Evolutionary conservation across 2,888 invertebrate species (phyloP).

Genomic region (Aspidiotus rigidus): DNA sequence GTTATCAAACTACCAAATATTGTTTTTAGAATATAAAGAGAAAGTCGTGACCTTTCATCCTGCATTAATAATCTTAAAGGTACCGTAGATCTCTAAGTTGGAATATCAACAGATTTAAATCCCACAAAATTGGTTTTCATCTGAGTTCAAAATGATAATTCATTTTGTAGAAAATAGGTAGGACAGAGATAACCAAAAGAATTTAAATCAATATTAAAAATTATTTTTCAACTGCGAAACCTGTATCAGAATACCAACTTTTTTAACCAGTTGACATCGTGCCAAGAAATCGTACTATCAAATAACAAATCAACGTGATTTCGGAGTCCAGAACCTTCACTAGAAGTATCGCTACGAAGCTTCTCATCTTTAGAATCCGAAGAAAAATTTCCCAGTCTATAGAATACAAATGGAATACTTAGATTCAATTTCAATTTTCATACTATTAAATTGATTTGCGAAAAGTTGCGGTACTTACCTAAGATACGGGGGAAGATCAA

Average conservation of each 20-base stretch:
- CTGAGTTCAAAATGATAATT: no score
- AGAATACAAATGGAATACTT: constrained; percentile 37
- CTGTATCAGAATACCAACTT: no score
- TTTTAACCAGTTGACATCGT: constrained; percentile 77
- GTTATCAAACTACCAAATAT: no score
- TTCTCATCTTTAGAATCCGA: constrained; percentile 34
- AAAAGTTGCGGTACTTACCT: constrained; percentile 46
- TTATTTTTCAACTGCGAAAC: constrained; percentile 37
- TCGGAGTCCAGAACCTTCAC: no score
- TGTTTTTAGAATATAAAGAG: no score
- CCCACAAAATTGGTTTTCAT: no score
- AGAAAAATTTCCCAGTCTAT: constrained; percentile 69
- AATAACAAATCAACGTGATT: constrained; percentile 47
- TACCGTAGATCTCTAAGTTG: no score
- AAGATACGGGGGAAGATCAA: constrained; percentile 69
- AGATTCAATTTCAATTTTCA: background rate
- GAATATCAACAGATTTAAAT: no score
- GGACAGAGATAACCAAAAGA: no score
- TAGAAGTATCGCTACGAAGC: constrained; percentile 36
- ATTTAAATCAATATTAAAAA: background rate
- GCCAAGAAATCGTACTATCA: constrained; percentile 74
- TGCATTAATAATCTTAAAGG: no score
- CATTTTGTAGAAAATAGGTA: no score
- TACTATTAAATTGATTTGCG: background rate
- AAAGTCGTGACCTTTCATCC: no score